Percentiles rank a stretch among this genome's conserved stretches.
Conservation (phyloP, 2,888 invertebrate species). For the Magallana nippona region DNA sequence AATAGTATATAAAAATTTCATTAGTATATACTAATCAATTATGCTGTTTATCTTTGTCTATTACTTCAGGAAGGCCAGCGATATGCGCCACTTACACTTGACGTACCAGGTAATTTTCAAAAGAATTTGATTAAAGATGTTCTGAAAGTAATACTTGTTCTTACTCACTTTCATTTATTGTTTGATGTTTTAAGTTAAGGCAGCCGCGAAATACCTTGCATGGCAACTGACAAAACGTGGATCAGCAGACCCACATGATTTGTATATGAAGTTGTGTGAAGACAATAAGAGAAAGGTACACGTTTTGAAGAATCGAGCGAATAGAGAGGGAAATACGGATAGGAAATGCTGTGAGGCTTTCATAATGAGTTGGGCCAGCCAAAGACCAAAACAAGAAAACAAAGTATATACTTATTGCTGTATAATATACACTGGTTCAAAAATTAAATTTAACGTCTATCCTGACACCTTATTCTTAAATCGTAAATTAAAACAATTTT, state of each 20-base stretch:
- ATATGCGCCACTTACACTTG: slow-evolving; percentile 8
- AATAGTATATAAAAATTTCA: background rate
- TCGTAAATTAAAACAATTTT: no score
- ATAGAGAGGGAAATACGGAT: slow-evolving; percentile 9
- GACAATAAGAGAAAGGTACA: no score
- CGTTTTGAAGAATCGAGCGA: background rate
- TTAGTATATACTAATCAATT: background rate
- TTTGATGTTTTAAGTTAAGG: slow-evolving; percentile 25
- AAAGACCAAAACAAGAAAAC: background rate
- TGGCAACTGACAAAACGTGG: slow-evolving; percentile 12
- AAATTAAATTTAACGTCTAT: no score
- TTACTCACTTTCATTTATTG: background rate
- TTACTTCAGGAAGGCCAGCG: background rate
- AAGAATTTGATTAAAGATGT: no score
- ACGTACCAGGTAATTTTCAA: slow-evolving; percentile 8
- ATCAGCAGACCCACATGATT: background rate
- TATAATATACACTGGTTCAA: no score
- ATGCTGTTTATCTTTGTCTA: no score
- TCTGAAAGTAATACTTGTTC: no score
- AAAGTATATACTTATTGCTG: background rate
- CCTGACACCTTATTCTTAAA: no score
- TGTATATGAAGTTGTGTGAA: background rate
- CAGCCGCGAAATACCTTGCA: slow-evolving; percentile 34
- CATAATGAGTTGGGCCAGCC: slow-evolving; percentile 42
- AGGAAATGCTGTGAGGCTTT: slow-evolving; percentile 34